phyloP scores from a whole-genome alignment of 1,140 invertebrate species.

The Drosophila simulans region DNA sequence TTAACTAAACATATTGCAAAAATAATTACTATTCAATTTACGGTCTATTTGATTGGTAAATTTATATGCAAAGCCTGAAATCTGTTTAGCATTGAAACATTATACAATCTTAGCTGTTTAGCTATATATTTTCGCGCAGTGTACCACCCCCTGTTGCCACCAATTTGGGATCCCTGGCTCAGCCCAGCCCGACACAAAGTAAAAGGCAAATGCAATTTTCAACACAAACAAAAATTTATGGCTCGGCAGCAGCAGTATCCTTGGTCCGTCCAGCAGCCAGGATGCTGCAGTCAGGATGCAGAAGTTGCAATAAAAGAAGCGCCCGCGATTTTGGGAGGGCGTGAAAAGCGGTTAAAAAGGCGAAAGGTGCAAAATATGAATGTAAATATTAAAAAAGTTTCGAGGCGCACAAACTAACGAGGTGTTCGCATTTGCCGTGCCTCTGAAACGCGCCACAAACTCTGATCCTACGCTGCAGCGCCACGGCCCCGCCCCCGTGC shows the following conservation, averaged over 20 bases:
- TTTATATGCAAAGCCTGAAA: too few relatives aligned
- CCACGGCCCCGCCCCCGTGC: background rate
- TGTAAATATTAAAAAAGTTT: constrained; percentile 83
- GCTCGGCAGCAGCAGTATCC: constrained; percentile 43
- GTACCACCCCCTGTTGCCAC: background rate
- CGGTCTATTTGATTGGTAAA: too few relatives aligned
- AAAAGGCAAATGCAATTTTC: constrained; percentile 80
- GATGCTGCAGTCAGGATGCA: constrained; percentile 27
- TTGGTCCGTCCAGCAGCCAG: constrained; percentile 38
- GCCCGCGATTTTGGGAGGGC: constrained; percentile 6
- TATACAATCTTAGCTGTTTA: too few relatives aligned
- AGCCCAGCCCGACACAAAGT: constrained; percentile 59
- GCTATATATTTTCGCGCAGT: background rate
- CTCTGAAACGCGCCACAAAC: constrained; percentile 18
- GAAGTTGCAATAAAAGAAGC: constrained; percentile 57
- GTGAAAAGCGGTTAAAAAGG: constrained; percentile 43
- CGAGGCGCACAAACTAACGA: constrained; percentile 77
- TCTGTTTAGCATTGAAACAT: too few relatives aligned
- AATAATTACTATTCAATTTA: too few relatives aligned
- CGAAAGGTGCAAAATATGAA: constrained; percentile 81
- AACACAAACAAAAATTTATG: constrained; percentile 82
- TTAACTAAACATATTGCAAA: too few relatives aligned
- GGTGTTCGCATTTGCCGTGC: constrained; percentile 69
- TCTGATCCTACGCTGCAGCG: constrained; percentile 5
- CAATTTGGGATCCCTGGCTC: constrained; percentile 34